Conservation (phyloP, 2,888 invertebrate genomes). For the Entomobrya proxima region DNA sequence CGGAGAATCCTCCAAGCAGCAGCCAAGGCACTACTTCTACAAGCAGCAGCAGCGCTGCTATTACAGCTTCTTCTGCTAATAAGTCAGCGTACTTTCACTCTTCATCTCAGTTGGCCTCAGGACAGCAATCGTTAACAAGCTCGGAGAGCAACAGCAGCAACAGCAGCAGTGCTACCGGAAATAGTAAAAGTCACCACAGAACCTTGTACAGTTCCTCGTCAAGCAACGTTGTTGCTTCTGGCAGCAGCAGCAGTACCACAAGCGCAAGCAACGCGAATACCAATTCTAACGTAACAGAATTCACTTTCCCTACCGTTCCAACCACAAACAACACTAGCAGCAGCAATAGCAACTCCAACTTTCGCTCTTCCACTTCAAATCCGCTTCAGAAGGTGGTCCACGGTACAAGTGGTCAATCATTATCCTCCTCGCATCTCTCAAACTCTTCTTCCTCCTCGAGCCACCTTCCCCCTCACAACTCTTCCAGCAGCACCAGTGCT, state of each 20-base stretch:
- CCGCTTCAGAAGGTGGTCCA: conserved; percentile 68
- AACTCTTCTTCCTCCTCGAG: conserved; percentile 41
- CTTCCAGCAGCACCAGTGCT: neutral
- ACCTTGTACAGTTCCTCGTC: conserved; percentile 51
- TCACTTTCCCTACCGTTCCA: conserved; percentile 55
- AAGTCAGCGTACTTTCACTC: conserved; percentile 50
- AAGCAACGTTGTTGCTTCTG: neutral
- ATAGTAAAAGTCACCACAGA: conserved; percentile 62
- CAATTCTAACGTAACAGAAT: conserved; percentile 43
- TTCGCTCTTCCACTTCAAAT: conserved; percentile 50
- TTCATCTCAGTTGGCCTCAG: conserved; percentile 6
- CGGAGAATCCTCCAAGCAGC: neutral
- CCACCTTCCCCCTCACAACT: neutral
- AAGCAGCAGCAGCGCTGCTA: neutral
- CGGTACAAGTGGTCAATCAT: conserved; percentile 50
- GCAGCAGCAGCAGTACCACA: conserved; percentile 27
- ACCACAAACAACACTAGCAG: neutral
- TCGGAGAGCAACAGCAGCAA: conserved; percentile 8
- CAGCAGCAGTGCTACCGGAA: conserved; percentile 23
- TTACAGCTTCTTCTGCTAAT: too few species aligned
- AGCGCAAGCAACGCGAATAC: conserved; percentile 38
- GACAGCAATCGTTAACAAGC: conserved; percentile 33
- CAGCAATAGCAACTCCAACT: conserved; percentile 17
- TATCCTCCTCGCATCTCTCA: conserved; percentile 22
- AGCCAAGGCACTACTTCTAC: too few species aligned